A percentile compares a stretch with the other conserved stretches of the same genome.
These are phyloP conservation scores for Nemoura dubitans DNA, from an alignment of 2,888 invertebrate genomes.

Conservation along the genomic window DNA sequence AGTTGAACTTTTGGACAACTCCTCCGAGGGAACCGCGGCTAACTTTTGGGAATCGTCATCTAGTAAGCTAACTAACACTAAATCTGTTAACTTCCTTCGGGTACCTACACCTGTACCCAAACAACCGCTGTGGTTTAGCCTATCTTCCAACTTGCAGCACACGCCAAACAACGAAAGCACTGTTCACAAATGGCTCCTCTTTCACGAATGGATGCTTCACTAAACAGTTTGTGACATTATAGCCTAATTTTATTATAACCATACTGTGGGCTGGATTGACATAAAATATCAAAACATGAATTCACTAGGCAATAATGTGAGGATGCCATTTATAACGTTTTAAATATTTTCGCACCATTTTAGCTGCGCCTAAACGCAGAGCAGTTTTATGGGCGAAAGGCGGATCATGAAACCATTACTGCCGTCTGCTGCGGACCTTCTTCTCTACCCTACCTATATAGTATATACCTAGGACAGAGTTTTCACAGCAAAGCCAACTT, in stretches of 20 bases:
- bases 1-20: conserved; percentile 5
- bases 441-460: not conserved
- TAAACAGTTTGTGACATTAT: not conserved
- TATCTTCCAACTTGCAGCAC: not conserved
- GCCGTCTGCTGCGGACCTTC: not conserved
- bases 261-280: not conserved
- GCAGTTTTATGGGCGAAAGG: not conserved
- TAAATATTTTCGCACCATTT: conserved; percentile 4
- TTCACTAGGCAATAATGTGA: not conserved
- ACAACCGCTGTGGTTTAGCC: not conserved
- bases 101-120: conserved; percentile 3
- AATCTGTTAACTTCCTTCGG: not conserved
- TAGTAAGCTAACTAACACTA: not conserved
- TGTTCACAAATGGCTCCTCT: not conserved
- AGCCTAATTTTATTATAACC: not conserved
- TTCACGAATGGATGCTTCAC: not conserved
- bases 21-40: not conserved
- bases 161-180: not conserved
- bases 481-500: not conserved
- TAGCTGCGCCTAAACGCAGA: not conserved
- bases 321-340: not conserved
- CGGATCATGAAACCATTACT: not conserved
- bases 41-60: conserved; percentile 5
- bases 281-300: not conserved
- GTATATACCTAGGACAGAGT: not conserved